phyloP scores from a whole-genome alignment of 2,888 invertebrate species.

The Cephus rjabovi region DNA sequence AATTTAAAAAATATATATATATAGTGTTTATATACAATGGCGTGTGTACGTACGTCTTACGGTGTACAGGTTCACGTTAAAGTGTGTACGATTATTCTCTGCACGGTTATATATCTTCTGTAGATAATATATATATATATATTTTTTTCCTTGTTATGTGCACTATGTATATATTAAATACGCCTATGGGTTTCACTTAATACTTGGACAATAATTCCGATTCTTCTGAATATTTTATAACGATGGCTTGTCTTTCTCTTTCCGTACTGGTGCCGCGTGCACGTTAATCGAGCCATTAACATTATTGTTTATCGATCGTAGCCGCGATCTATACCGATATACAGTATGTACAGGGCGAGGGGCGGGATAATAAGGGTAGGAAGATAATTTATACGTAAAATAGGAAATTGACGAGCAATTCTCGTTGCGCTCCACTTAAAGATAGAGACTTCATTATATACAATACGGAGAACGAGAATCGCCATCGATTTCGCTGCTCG shows the following conservation, averaged over 20 bases:
- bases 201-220: neutral
- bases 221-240: neutral
- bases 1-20: slow-evolving; percentile 43
- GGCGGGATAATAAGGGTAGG: neutral
- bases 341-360: neutral
- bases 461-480: neutral
- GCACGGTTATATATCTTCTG: neutral
- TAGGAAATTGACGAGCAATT: neutral
- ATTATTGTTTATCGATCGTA: neutral
- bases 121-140: slow-evolving; percentile 2
- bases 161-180: neutral
- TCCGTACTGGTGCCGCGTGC: neutral
- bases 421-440: neutral
- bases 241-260: neutral
- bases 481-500: neutral
- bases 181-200: neutral
- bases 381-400: neutral
- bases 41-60: slow-evolving; percentile 13
- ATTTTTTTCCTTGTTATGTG: neutral
- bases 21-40: slow-evolving; percentile 28
- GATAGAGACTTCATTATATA: neutral
- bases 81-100: neutral
- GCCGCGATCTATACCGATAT: neutral
- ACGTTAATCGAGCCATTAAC: neutral
- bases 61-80: neutral